Percentiles rank a stretch among this genome's conserved stretches.
These are phyloP conservation scores for Notospermus geniculatus DNA, from an alignment of 1,140 invertebrate genomes.

Conservation along the genomic window DNA sequence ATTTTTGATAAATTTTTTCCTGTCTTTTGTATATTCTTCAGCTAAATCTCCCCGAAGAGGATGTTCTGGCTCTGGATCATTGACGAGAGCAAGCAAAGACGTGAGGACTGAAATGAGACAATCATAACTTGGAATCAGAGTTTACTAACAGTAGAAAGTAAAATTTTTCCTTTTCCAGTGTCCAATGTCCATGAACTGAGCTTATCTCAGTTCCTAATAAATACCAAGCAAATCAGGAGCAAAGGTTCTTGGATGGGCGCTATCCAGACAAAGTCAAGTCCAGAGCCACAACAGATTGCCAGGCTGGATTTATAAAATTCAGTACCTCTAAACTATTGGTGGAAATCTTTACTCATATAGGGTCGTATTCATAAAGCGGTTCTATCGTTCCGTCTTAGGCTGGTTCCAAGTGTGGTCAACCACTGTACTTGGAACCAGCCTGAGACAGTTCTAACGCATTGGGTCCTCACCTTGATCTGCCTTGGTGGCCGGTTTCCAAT, in stretches of 20 bases:
- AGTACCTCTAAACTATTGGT: too few species aligned
- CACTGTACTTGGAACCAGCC: too few species aligned
- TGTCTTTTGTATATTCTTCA: conserved; percentile 93
- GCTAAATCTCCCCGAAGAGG: conserved; percentile 93
- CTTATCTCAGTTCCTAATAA: background rate
- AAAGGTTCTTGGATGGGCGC: too few species aligned
- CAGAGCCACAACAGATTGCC: too few species aligned
- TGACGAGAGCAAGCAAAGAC: conserved; percentile 90
- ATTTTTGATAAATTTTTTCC: conserved; percentile 97
- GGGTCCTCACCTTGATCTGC: conserved; percentile 90
- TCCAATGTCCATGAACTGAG: background rate
- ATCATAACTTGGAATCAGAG: conserved; percentile 5
- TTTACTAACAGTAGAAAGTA: too few species aligned
- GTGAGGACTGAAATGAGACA: conserved; percentile 81
- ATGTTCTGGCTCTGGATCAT: conserved; percentile 98
- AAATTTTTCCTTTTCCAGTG: background rate
- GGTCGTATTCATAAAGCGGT: too few species aligned
- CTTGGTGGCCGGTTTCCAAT: conserved; percentile 99
- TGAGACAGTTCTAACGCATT: too few species aligned
- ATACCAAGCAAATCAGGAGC: background rate
- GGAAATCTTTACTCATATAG: too few species aligned
- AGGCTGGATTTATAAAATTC: too few species aligned
- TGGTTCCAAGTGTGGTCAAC: too few species aligned
- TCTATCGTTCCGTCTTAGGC: too few species aligned
- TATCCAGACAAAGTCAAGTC: too few species aligned